phyloP scores from a whole-genome alignment of 30 jellyfish, hydroid and myxozoan species.

The Aurelia sp. region DNA sequence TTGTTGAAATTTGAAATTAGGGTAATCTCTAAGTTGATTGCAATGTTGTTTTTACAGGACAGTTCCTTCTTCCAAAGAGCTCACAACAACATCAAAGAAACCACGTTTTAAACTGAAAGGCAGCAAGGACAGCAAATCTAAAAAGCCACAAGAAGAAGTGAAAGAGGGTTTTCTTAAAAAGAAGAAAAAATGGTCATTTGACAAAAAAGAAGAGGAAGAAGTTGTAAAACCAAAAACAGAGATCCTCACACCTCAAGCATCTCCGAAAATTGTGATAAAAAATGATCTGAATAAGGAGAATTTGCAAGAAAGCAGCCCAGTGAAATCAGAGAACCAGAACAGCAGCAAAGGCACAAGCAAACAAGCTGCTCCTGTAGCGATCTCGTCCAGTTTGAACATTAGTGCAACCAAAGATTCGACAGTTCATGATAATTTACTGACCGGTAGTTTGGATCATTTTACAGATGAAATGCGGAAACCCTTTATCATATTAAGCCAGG shows the following conservation, averaged over 20 bases:
- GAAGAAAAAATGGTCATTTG: slow-evolving; percentile 47
- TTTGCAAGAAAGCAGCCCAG: neutral
- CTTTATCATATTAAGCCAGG: slow-evolving; percentile 89
- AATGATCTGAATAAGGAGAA: neutral
- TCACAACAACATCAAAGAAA: slow-evolving; percentile 53
- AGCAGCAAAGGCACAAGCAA: neutral
- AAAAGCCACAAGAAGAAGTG: slow-evolving; percentile 26
- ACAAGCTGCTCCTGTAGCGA: slow-evolving; percentile 4
- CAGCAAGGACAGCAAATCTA: slow-evolving; percentile 43
- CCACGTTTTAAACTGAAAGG: slow-evolving; percentile 55
- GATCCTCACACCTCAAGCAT: neutral
- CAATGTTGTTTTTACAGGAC: slow-evolving; percentile 24
- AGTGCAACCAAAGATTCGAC: neutral
- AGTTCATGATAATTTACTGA: slow-evolving; percentile 15
- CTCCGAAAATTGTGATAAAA: slow-evolving; percentile 26
- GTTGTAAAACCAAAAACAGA: slow-evolving; percentile 1
- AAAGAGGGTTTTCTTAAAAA: neutral
- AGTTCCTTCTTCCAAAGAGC: slow-evolving; percentile 18
- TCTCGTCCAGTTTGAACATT: slow-evolving; percentile 25
- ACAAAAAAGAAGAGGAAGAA: slow-evolving; percentile 41
- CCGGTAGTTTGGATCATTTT: slow-evolving; percentile 59
- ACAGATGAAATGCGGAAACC: slow-evolving; percentile 74
- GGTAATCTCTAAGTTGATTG: no score
- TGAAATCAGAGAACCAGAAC: no score
- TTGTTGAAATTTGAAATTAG: no score